These are phyloP conservation scores for Heptranchias perlo DNA, from an alignment of 2,113 vertebrate genomes.

Conservation along the genomic window DNA sequence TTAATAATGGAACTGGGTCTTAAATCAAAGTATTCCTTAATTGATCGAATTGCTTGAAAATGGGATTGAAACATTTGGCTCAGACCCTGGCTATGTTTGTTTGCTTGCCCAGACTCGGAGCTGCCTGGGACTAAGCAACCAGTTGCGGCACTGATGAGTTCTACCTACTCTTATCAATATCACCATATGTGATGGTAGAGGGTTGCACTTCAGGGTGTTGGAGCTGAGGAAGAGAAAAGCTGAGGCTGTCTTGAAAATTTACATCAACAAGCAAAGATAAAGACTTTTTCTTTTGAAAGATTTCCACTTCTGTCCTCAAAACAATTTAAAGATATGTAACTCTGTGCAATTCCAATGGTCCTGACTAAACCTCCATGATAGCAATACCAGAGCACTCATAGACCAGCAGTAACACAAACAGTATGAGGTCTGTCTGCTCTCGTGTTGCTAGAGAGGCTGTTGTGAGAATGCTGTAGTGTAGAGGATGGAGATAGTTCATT, in stretches of 20 bases:
- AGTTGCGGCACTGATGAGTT: background rate
- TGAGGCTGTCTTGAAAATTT: background rate
- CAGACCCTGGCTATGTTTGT: background rate
- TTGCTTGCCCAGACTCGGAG: background rate
- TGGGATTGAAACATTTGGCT: background rate
- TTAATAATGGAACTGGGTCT: background rate
- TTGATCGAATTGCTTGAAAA: background rate
- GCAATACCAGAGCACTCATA: background rate
- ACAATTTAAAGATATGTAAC: background rate
- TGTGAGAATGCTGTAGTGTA: background rate
- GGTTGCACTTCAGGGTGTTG: background rate
- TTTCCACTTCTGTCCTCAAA: background rate
- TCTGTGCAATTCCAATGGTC: background rate
- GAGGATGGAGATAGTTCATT: background rate
- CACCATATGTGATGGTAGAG: background rate
- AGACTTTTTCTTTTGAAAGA: background rate
- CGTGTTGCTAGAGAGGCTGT: background rate
- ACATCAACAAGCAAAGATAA: background rate
- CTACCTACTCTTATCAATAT: background rate
- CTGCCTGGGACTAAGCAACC: background rate
- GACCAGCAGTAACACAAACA: background rate
- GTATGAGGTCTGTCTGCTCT: background rate
- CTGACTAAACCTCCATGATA: background rate
- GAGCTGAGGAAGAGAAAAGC: background rate
- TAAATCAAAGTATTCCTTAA: conserved; percentile 1